Evolutionary conservation across 1,140 invertebrate species (phyloP).

Genomic region (Dryas iulia): DNA sequence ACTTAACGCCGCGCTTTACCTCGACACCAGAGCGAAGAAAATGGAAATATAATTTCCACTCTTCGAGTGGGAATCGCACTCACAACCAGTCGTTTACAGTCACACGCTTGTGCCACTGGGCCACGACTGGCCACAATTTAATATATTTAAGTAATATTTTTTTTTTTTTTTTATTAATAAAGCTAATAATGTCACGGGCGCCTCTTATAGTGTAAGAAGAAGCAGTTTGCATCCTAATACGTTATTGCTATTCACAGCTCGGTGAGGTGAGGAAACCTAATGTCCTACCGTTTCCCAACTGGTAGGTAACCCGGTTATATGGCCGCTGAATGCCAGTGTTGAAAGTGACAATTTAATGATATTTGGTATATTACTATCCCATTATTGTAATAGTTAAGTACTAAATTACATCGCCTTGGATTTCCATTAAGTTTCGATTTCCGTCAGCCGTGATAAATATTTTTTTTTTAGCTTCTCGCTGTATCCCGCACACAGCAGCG

Average conservation of each 20-base stretch:
- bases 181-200: not conserved
- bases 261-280: not conserved
- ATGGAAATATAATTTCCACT: no score
- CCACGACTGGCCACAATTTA: no score
- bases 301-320: not conserved
- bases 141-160: no score
- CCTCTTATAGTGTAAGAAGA: not conserved
- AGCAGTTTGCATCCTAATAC: not conserved
- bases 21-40: no score
- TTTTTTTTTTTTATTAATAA: no score
- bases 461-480: no score
- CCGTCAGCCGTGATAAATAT: no score
- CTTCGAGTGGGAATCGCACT: no score
- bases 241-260: not conserved
- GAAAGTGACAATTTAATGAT: not conserved
- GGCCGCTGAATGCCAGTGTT: not conserved
- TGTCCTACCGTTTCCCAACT: not conserved
- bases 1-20: no score
- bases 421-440: not conserved
- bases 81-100: no score
- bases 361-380: conserved; percentile 1
- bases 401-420: not conserved
- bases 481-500: no score
- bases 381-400: not conserved
- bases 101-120: no score